Base-by-base conservation (phyloP, 2,888 invertebrate genomes). In the Xanthia icteritia region DNA sequence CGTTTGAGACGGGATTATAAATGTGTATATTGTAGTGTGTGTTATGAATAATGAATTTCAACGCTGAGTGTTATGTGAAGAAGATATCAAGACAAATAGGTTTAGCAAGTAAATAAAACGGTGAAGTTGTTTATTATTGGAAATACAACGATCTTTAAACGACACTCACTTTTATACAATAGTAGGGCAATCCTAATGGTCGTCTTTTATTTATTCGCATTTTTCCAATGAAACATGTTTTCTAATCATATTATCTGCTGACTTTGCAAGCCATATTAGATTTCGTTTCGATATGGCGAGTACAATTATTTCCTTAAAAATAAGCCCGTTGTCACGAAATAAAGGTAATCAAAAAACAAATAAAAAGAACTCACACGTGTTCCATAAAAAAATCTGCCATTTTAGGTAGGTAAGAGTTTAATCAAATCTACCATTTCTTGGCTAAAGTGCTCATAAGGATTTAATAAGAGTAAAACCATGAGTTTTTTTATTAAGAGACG, bases 1-100 rank as follows among this genome's bases (percentile, higher is more conserved):
- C 75, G 79, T 83, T 81, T 79, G 67, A 76, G 63, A 65, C 61
- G 20, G 75, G 72, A 79, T 84, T 82, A 79, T 89, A 72, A 71
- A 74, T 71, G 64, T 74, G 60, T 70, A 64, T 60, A 72, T 69
- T 78, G 79, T 74, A 68, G 54, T 60, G 63, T 58, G 48, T 48
- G 23, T n/a, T 54, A 83, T 83, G 74, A 83, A 79, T 79, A 83
- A 74, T 72, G 56, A 60, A 79, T 83, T 51, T 66, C 23, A 45
- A 54, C 48, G 60, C 6, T 39, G 63, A 27, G 27, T 17, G 42
- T 8, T 64, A 36, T 42, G 51, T 64, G 51, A 51, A 63, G 58
- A 76, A 79, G 51, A 65, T 82, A 60, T 76, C 27, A 76, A 76
- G 76, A 65, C n/a, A 48, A 81, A 65, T 58, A 76, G 13, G 17